Evolutionary conservation across 2,888 invertebrate genomes (phyloP).

Genomic region (Neocrepidodera transversa): DNA sequence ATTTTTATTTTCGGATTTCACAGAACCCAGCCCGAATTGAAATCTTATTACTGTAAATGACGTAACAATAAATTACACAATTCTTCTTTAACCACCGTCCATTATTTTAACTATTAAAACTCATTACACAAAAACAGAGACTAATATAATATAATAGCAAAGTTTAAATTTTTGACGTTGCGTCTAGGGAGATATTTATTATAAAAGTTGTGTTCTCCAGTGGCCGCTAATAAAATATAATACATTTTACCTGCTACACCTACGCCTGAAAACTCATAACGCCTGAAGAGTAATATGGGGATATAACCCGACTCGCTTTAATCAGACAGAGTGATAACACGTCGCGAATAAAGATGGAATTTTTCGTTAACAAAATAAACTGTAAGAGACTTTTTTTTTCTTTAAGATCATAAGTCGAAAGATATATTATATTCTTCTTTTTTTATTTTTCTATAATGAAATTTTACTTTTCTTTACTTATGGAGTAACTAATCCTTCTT

Average conservation of each 20-base stretch:
- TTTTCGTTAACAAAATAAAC: conserved; percentile 5
- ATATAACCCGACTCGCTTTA: conserved; percentile 13
- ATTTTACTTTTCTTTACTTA: too few relatives aligned
- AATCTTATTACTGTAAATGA: too few relatives aligned
- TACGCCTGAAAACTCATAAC: conserved; percentile 14
- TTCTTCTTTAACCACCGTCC: too few relatives aligned
- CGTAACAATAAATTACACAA: too few relatives aligned
- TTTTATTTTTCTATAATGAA: too few relatives aligned
- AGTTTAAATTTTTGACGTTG: conserved; percentile 12
- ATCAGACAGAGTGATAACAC: conserved; percentile 22
- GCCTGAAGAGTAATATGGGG: conserved; percentile 15
- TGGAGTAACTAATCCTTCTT: too few relatives aligned
- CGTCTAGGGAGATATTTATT: conserved; percentile 12
- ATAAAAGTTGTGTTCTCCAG: conserved; percentile 19
- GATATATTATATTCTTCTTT: too few relatives aligned
- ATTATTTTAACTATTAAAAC: too few relatives aligned
- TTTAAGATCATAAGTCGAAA: too few relatives aligned
- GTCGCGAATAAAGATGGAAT: conserved; percentile 16
- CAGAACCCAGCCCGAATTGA: too few relatives aligned
- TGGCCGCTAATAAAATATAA: conserved; percentile 20
- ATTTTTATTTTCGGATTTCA: too few relatives aligned
- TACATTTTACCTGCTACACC: conserved; percentile 20
- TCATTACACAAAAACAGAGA: not conserved
- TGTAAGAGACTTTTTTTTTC: conserved; percentile 2
- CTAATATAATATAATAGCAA: conserved; percentile 18